Percentiles rank a stretch among this genome's conserved stretches.
phyloP scores from a whole-genome alignment of 2,797 vertebrate genomes.

The Hydrolagus colliei region DNA sequence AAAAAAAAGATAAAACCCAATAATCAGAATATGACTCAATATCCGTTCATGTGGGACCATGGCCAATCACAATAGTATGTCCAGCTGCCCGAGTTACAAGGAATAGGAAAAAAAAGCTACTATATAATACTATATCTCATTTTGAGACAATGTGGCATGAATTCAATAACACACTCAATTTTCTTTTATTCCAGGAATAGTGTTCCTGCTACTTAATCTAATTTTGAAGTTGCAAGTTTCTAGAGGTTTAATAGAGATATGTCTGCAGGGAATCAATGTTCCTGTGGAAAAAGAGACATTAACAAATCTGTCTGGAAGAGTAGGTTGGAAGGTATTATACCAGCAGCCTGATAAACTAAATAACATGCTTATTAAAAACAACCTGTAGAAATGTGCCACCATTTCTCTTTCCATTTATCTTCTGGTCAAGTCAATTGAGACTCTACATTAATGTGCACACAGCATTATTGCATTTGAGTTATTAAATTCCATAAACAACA shows the following conservation, averaged over 20 bases:
- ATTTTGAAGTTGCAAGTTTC: conserved; percentile 58
- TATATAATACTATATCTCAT: conserved; percentile 46
- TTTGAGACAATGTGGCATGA: conserved; percentile 54
- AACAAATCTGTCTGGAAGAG: conserved; percentile 54
- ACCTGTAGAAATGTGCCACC: conserved; percentile 49
- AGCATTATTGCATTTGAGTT: conserved; percentile 53
- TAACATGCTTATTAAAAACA: conserved; percentile 59
- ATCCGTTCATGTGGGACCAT: no score
- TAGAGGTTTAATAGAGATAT: conserved; percentile 57
- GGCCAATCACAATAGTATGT: not conserved
- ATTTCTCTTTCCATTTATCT: conserved; percentile 57
- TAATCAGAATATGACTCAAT: not conserved
- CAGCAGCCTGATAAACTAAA: conserved; percentile 52
- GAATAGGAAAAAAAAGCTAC: conserved; percentile 38
- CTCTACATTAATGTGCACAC: conserved; percentile 47
- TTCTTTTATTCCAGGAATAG: conserved; percentile 55
- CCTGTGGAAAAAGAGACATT: conserved; percentile 44
- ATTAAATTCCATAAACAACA: conserved; percentile 55
- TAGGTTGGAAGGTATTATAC: conserved; percentile 47
- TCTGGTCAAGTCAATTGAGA: conserved; percentile 54
- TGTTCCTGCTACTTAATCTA: conserved; percentile 55
- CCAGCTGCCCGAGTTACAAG: not conserved
- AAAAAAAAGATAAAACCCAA: not conserved
- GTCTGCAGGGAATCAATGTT: conserved; percentile 56
- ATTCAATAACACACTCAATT: conserved; percentile 56